Evolutionary conservation across 2,797 vertebrate species (phyloP), one percentile per base, ranked within the genome.

Genomic region (Anolis apletophallus): DNA sequence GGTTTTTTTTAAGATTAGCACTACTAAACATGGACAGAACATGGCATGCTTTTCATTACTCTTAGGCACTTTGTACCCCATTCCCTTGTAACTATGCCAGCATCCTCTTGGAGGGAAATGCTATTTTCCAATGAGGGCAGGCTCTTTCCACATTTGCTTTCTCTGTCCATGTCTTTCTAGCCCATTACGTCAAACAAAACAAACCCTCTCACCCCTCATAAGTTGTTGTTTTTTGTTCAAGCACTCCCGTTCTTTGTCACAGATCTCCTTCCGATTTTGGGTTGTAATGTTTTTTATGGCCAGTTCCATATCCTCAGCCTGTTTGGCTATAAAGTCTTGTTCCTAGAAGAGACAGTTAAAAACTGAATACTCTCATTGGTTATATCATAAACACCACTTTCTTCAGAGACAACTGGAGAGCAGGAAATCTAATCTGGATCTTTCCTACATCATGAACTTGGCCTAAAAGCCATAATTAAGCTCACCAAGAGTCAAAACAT

Each of bases 221-320:
- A 99, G 97, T 21, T 97, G 93, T 12, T 99, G 99, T 85, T 99
- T 99, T 95, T 93, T 98, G 68, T 95, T 93, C 3, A 99, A 97
- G 81, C 98, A 99, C 12, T 97, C 94, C 0, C 97, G 97, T 93
- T 99, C 99, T 59, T 93, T 98, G 91, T 97, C 97, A 0, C 97
- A 98, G 82, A 99, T 99, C 93, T 99, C 98, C 36, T 89, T 96
- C 91, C 98, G 97, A 96, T 99, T 98, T 92, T 97, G 96, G 0
- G 93, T 1, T 0, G 96, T 98, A 92, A 99, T 98, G 46, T 81
- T 97, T 85, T 94, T 97, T 95, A 98, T 96, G 4, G 97, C 97
- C 10, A 91, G 83, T 84, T 99, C 97, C 91, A 99, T 92, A 80
- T 97, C 86, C 11, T 95, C 94, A 92, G 96, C 98, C 96, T 99